Percentiles rank a stretch among this genome's conserved stretches.
Conservation (phyloP, 2,888 invertebrate species). For the Nemapogon koenigi region DNA sequence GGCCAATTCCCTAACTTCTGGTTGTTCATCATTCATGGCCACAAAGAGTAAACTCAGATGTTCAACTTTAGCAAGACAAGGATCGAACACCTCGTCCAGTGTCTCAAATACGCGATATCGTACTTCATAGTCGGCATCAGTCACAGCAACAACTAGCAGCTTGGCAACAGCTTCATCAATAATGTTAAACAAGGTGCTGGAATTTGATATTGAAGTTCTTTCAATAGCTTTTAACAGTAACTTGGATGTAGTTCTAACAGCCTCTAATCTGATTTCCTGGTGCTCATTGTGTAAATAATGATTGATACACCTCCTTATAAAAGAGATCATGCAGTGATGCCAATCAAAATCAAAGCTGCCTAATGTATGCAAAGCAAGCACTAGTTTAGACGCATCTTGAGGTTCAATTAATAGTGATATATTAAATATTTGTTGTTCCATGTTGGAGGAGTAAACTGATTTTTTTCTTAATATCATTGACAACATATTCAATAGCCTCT, state of each 20-base stretch:
- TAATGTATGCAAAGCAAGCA: conserved; percentile 90
- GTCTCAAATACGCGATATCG: conserved; percentile 91
- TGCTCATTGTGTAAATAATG: conserved; percentile 90
- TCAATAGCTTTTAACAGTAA: conserved; percentile 85
- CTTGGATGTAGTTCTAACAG: conserved; percentile 91
- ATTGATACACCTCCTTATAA: conserved; percentile 92
- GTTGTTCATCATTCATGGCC: conserved; percentile 94
- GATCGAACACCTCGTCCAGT: conserved; percentile 89
- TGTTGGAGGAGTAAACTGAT: conserved; percentile 74
- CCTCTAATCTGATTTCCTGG: conserved; percentile 87
- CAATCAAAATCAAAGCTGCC: conserved; percentile 93
- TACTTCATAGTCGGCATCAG: conserved; percentile 94
- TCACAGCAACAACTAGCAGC: conserved; percentile 90
- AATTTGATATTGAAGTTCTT: conserved; percentile 68
- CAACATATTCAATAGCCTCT: conserved; percentile 88
- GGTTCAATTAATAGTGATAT: conserved; percentile 58
- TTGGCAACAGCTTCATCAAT: conserved; percentile 93
- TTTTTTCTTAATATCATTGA: conserved; percentile 91
- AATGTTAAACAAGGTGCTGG: conserved; percentile 83
- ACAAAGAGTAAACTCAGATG: conserved; percentile 92
- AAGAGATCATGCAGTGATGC: conserved; percentile 85
- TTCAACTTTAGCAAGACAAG: conserved; percentile 94
- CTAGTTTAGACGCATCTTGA: conserved; percentile 83
- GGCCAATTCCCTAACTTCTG: conserved; percentile 92
- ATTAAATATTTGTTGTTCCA: conserved; percentile 45